Evolutionary conservation across 2,113 vertebrate genomes (phyloP).

Genomic region (Holacanthus passer): DNA sequence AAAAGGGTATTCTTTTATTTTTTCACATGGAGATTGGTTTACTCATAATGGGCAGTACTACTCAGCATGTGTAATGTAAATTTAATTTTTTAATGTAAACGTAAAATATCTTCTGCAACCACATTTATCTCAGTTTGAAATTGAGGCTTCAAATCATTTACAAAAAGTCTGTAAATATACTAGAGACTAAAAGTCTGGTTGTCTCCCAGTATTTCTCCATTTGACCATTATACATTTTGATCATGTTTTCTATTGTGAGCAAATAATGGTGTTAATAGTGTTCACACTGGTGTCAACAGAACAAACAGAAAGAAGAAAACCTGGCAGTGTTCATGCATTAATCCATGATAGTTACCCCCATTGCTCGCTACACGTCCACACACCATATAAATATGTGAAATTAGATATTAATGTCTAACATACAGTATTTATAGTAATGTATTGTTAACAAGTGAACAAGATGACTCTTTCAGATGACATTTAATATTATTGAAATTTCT

Average conservation of each 20-base stretch:
- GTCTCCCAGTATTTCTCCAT: too few species aligned
- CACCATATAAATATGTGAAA: too few species aligned
- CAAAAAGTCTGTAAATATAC: too few species aligned
- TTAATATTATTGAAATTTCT: background rate
- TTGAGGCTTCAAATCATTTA: background rate
- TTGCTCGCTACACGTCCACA: too few species aligned
- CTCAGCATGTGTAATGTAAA: background rate
- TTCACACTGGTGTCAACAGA: background rate
- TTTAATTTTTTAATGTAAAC: too few species aligned
- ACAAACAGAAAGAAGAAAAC: background rate
- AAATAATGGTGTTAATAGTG: too few species aligned
- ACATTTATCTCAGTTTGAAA: background rate
- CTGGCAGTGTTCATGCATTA: background rate
- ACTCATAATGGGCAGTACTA: background rate
- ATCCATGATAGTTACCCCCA: too few species aligned
- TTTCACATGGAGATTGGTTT: background rate
- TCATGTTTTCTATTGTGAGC: background rate
- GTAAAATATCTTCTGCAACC: background rate
- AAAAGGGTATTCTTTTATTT: background rate
- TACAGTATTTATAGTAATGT: too few species aligned
- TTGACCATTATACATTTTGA: too few species aligned
- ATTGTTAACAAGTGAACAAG: too few species aligned
- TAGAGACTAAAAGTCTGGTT: too few species aligned
- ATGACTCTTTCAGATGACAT: background rate
- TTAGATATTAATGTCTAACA: too few species aligned